Base-by-base conservation (phyloP, 92 coral and sea anemone genomes). In the Montipora capitata region DNA sequence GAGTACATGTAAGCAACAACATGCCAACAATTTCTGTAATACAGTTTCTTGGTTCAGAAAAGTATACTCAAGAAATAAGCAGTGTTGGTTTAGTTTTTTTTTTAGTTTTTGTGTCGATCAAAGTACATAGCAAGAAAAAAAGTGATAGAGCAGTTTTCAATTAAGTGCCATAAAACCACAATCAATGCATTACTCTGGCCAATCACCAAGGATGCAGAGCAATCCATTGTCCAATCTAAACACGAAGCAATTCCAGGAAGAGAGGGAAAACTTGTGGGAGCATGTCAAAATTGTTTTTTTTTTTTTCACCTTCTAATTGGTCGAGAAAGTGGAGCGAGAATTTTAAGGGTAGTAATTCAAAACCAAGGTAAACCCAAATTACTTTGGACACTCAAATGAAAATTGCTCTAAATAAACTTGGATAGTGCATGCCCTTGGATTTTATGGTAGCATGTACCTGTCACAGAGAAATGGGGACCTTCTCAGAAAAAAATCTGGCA, bases 161-260 rank as follows among this genome's bases (percentile, higher is more conserved):
- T 20, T 59, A 68, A 78, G 83, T 59, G 68, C 38, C 66, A 40
- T 77, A 77, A 77, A 27, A 77, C 83, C 83, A 78, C 57, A 78
- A 52, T 40, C 71, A 78, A 78, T 6, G 71, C 16, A 78, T 66
- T 11, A 66, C 83, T 78, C 83, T 59, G 68, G 83, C 72, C 69
- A 78, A 78, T 78, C 83, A 78, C 52, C 57, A 78, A 78, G 83
- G 71, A 78, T 40, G 72, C 83, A 59, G 68, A 78, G 83, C 84
- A 79, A 79, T 63, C 70, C 84, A 79, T 62, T 79, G 72, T 79
- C 74, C 74, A 63, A 63, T 79, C 58, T 35, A 62, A 52, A 79
- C 58, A 57, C 73, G 40, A 79, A 40, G 84, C 57, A 79, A 79
- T 79, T 79, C 44, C 49, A 69, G 41, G 41, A 69, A 69, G 41